phyloP scores from a whole-genome alignment of 2,797 vertebrate species.

The Phaenicophaeus curvirostris region DNA sequence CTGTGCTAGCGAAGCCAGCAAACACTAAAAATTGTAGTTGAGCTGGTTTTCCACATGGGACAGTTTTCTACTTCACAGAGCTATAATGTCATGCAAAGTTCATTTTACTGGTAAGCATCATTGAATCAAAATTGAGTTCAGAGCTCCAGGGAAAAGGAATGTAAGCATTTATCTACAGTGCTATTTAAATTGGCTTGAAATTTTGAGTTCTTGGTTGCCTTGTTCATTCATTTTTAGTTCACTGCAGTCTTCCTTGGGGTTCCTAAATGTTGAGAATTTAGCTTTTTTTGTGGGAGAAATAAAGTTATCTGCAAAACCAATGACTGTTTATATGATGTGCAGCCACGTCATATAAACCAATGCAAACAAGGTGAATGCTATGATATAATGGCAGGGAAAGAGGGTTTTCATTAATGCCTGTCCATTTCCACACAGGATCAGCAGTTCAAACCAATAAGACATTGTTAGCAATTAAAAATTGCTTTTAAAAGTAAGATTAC shows the following conservation, averaged over 20 bases:
- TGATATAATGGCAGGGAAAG: neutral
- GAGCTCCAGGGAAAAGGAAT: neutral
- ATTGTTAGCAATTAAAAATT: neutral
- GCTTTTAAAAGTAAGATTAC: neutral
- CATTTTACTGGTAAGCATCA: conserved; percentile 59
- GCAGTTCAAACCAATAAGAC: neutral
- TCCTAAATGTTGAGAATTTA: neutral
- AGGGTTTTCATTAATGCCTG: neutral
- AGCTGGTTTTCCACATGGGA: conserved; percentile 10
- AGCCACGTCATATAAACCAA: neutral
- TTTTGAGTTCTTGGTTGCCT: conserved; percentile 13
- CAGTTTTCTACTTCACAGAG: conserved; percentile 15
- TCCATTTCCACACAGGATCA: neutral
- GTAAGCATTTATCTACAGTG: neutral
- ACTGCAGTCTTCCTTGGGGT: neutral
- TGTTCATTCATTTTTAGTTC: neutral
- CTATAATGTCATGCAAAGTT: conserved; percentile 35
- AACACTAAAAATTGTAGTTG: neutral
- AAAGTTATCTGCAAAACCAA: neutral
- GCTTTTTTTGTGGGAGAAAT: neutral
- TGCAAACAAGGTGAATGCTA: neutral
- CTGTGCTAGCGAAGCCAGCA: neutral
- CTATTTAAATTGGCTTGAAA: conserved; percentile 34
- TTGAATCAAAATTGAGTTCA: conserved; percentile 55
- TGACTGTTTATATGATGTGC: neutral